phyloP scores from a whole-genome alignment of 2,113 vertebrate species.

The Vidua chalybeata region DNA sequence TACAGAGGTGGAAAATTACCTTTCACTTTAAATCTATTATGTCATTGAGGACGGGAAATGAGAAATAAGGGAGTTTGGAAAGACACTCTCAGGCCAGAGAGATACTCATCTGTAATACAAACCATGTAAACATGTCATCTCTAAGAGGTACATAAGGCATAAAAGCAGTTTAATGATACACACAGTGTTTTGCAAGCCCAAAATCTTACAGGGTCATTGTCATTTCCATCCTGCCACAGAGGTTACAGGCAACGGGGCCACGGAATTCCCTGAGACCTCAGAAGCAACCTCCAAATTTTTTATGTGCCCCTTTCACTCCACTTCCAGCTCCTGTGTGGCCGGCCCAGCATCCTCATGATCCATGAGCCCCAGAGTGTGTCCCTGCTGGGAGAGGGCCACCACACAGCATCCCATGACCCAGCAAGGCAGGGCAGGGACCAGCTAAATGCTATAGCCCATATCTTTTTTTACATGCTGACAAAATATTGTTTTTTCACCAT shows the following conservation, averaged over 20 bases:
- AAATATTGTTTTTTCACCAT: accelerated
- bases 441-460: accelerated
- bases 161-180: background rate
- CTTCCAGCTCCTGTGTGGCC: background rate
- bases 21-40: background rate
- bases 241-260: background rate
- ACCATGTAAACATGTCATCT: background rate
- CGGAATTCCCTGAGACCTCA: background rate
- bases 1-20: background rate
- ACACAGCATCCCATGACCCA: accelerated
- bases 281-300: background rate
- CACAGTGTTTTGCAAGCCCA: background rate
- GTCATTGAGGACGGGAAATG: background rate
- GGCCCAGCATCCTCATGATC: accelerated
- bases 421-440: background rate
- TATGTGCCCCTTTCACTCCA: accelerated
- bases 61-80: background rate
- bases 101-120: background rate
- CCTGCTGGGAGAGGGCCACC: background rate
- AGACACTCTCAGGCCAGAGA: background rate
- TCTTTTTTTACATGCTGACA: background rate
- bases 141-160: background rate
- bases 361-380: accelerated
- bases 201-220: background rate
- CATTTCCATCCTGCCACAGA: background rate